A percentile compares a stretch with the other conserved stretches of the same genome.
Conservation (phyloP, 2,888 invertebrate species). For the Drosophila hawaiiensis region DNA sequence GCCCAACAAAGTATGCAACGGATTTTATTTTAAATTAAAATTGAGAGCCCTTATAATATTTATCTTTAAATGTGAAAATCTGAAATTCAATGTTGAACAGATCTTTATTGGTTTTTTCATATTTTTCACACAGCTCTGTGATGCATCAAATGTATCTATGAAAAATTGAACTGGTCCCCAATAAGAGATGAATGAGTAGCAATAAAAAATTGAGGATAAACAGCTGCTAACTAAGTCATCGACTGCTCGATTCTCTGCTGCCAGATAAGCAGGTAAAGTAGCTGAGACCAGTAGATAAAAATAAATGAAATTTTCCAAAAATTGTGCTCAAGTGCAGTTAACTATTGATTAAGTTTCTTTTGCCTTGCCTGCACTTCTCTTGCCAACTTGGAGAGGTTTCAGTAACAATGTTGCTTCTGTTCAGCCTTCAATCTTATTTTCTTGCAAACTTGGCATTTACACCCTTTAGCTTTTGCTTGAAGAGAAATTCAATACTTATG, state of each 20-base stretch:
- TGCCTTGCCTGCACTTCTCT: not conserved
- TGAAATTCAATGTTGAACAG: not conserved
- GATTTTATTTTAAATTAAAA: slow-evolving; percentile 1
- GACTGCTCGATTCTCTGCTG: not conserved
- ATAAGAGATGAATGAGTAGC: not conserved
- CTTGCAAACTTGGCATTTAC: not conserved
- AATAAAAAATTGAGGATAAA: slow-evolving; percentile 1
- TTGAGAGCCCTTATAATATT: not conserved
- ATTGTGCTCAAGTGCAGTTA: not conserved
- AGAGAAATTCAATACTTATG: not conserved
- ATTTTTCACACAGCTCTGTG: not conserved
- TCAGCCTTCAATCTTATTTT: not conserved
- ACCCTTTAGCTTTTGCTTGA: not conserved
- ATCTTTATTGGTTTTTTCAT: not conserved
- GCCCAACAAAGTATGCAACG: slow-evolving; percentile 17
- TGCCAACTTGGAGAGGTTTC: not conserved
- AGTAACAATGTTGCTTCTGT: not conserved
- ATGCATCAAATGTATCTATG: not conserved
- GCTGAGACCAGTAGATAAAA: not conserved
- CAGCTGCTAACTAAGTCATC: not conserved
- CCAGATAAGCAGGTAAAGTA: not conserved
- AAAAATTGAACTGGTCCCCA: not conserved
- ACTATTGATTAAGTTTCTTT: not conserved
- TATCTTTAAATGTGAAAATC: not conserved
- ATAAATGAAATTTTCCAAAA: not conserved